Base-by-base conservation (phyloP, 2,888 invertebrate genomes). In the Cylloceria caligata region DNA sequence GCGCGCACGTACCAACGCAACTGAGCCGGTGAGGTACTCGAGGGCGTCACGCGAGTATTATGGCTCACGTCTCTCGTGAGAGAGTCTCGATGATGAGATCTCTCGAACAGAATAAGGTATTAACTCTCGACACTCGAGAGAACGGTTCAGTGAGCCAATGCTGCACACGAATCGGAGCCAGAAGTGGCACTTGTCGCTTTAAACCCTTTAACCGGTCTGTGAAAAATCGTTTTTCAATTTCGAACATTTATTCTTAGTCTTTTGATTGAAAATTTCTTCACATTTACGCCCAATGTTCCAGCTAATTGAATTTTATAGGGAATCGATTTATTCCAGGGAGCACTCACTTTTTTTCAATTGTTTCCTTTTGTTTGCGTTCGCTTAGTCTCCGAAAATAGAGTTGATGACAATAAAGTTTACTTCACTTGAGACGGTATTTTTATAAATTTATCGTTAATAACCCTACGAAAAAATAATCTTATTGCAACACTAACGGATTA, bases 11-110 rank as follows among this genome's bases (percentile, higher is more conserved):
- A 69, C 16, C 39, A 36, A 75, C 36, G 69, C 49, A 27, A 24
- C 49, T 19, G 30, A 30, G 6, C 21, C 34, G 68, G 24, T 19
- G 47, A 62, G 47, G 77, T 77, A 71, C 71, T 64, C 62, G 77
- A 71, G 69, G 71, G 77, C 69, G 77, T 77, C 69, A 77, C 67
- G 72, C 55, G 55, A 69, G 55, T 69, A 55, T 69, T 57, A 57
- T 69, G 69, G 69, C 68, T 68, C 68, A 68, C 49, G 62, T 52
- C 39, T 57, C 55, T 39, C 55, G 68, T 57, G 57, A 57, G 71
- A 71, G 71, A 71, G 57, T 30, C 55, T 57, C 55, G 71, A 71
- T 57, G 55, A 71, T 71, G 57, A 71, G 57, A 71, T 71, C 39
- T 57, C 69, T 57, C 34, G 42, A 55, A 71, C 45, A 16, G 57